A percentile compares a stretch with the other conserved stretches of the same genome.
Evolutionary conservation across 2,888 invertebrate genomes (phyloP).

Genomic region (Eubasilissa splendida): DNA sequence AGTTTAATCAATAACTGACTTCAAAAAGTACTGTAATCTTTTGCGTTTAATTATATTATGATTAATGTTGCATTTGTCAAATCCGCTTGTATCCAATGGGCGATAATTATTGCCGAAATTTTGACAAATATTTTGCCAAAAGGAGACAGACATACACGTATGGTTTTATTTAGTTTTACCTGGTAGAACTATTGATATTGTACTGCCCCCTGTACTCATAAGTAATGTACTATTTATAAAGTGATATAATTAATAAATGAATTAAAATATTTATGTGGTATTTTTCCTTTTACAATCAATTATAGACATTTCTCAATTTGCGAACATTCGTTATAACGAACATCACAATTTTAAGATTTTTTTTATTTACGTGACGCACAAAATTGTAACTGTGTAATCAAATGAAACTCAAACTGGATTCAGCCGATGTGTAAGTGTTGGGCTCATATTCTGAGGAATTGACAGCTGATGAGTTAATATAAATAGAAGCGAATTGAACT

Average conservation of each 20-base stretch:
- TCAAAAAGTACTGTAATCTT: not conserved
- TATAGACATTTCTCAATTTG: no score
- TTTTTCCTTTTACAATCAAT: not conserved
- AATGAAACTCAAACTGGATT: no score
- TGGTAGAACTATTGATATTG: slow-evolving; percentile 47
- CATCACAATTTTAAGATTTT: no score
- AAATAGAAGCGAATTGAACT: no score
- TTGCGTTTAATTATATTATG: slow-evolving; percentile 1
- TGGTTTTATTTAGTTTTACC: slow-evolving; percentile 42
- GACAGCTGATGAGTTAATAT: no score
- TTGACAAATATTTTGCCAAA: slow-evolving; percentile 23
- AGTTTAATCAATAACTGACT: not conserved
- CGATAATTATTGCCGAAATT: slow-evolving; percentile 2
- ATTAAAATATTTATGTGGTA: slow-evolving; percentile 27
- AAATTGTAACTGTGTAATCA: no score
- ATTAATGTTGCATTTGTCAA: not conserved
- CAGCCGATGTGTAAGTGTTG: no score
- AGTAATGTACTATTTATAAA: slow-evolving; percentile 58
- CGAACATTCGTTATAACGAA: no score
- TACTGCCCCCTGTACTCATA: slow-evolving; percentile 57
- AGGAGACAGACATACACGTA: slow-evolving; percentile 1
- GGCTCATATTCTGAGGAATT: no score
- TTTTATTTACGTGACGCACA: no score
- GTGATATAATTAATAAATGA: slow-evolving; percentile 56
- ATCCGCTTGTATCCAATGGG: slow-evolving; percentile 20